Evolutionary conservation across 2,797 vertebrate species (phyloP).

Genomic region (Natrix natrix): DNA sequence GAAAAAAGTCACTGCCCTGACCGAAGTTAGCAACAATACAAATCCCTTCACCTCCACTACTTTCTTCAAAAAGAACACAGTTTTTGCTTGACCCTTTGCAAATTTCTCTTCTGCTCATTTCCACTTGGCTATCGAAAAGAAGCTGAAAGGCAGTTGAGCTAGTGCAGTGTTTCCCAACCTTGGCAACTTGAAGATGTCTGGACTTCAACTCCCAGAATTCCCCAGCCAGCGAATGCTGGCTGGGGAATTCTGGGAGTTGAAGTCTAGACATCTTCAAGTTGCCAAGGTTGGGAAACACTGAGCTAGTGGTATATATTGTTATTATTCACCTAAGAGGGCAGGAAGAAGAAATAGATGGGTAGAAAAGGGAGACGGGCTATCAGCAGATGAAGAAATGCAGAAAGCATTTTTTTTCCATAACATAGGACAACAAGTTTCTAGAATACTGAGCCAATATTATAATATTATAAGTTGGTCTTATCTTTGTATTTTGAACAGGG

Average conservation of each 20-base stretch:
- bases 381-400: background rate
- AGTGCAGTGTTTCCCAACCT: no score
- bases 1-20: background rate
- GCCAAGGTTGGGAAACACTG: no score
- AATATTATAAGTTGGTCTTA: background rate
- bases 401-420: background rate
- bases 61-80: background rate
- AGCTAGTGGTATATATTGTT: background rate
- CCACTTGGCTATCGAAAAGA: background rate
- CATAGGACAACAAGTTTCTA: background rate
- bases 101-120: background rate
- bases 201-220: no score
- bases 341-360: background rate
- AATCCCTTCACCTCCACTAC: background rate
- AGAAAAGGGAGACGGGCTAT: background rate
- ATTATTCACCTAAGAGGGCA: background rate
- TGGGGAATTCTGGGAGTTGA: no score
- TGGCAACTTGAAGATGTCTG: no score
- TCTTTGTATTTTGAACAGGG: background rate
- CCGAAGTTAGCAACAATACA: background rate
- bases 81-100: background rate
- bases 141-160: background rate
- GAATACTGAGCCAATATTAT: background rate
- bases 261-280: no score
- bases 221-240: no score